phyloP scores from a whole-genome alignment of 2,888 invertebrate species.

The Leistus spinibarbis region DNA sequence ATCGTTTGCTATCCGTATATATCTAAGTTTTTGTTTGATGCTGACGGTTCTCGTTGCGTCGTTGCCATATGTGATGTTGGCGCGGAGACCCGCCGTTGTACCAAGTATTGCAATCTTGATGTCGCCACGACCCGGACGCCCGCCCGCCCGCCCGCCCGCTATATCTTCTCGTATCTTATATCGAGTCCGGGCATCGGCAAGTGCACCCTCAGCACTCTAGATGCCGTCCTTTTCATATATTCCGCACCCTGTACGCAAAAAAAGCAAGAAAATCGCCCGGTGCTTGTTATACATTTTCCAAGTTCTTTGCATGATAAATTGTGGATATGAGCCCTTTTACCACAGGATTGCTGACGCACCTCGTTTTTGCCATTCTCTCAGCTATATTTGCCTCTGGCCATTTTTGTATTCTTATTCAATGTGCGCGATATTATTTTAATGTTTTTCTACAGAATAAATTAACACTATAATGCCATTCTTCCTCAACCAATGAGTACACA shows the following conservation, averaged over 20 bases:
- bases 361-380: not conserved
- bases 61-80: not conserved
- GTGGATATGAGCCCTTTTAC: constrained; percentile 24
- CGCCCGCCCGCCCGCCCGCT: not conserved
- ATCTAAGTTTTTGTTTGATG: not conserved
- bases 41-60: not conserved
- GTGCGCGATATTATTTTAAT: too few species aligned
- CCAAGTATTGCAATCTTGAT: constrained; percentile 33
- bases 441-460: too few species aligned
- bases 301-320: constrained; percentile 36
- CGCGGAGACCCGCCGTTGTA: not conserved
- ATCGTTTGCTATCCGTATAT: not conserved
- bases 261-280: constrained; percentile 11
- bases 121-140: constrained; percentile 21
- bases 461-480: too few species aligned
- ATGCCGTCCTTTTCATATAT: constrained; percentile 22
- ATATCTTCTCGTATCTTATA: constrained; percentile 33
- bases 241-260: constrained; percentile 21
- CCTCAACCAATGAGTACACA: too few species aligned
- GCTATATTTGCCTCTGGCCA: not conserved
- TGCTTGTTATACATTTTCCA: constrained; percentile 39
- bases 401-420: constrained; percentile 7
- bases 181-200: constrained; percentile 16
- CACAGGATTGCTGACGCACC: constrained; percentile 23
- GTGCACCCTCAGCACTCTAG: constrained; percentile 32